Base-by-base conservation (phyloP, 1,140 invertebrate genomes). In the Leptinotarsa texana region DNA sequence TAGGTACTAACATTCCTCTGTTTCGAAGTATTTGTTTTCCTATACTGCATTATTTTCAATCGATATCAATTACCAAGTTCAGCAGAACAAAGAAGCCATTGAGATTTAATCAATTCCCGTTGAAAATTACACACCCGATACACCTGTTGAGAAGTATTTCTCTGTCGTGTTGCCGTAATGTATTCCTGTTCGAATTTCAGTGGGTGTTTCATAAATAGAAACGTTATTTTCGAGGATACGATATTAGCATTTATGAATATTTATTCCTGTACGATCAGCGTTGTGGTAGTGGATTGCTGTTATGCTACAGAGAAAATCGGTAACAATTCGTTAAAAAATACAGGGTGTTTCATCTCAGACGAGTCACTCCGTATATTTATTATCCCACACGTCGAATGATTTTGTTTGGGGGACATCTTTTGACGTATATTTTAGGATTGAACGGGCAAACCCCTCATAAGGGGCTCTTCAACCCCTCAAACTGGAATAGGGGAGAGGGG, bases 161-260 rank as follows among this genome's bases (percentile, higher is more conserved):
- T 57, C 17, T 57, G 51, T 57, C 51, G 13, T 57, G 51, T 57
- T 57, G 51, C 51, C 51, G 51, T 57, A 57, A 57, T 57, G 6
- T 57, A 57, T 57, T 57, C 51, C n/a, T 57, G 51, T 57, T 57
- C 15, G 51, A 8, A 57, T 57, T 57, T 57, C 51, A 57, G 51
- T 57, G 51, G 51, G 65, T 33, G 65, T 67, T 42, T 67, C 42
- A 67, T 67, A 67, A 67, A 67, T 67, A 67, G 65, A 67, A 42
- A 67, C 42, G 65, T 67, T 67, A 27, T 67, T 24, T 67, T 67
- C 65, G 65, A 67, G 22, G 21, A 27, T 67, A 17, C 8, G n/a
- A 17, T 67, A 67, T 67, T 67, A 67, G 27, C 65, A 27, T 67
- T 67, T 22, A 67, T 67, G 65, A 67, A 67, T 67, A 67, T 67